These are phyloP conservation scores for Bothrops jararaca DNA, from an alignment of 2,113 vertebrate species.

Conservation along the genomic window DNA sequence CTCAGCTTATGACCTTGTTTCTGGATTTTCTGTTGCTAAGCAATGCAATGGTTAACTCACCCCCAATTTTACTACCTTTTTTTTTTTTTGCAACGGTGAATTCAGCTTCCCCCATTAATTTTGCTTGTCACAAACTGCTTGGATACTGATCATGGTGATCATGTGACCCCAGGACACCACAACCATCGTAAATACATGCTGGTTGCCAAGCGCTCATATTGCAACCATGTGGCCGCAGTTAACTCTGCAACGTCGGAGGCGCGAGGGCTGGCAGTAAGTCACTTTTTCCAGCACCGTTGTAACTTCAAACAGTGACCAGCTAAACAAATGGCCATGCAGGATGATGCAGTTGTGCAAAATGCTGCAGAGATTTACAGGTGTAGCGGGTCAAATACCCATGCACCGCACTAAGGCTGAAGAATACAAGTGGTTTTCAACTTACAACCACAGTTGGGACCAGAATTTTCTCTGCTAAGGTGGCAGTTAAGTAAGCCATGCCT, in stretches of 20 bases:
- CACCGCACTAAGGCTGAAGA: not conserved
- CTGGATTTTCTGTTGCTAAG: not conserved
- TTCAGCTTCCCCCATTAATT: too few relatives aligned
- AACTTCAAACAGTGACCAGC: not conserved
- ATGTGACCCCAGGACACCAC: not conserved
- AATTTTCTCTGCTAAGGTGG: not conserved
- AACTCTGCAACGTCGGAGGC: not conserved
- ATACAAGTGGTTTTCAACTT: not conserved
- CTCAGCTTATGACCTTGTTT: not conserved
- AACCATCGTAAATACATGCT: not conserved
- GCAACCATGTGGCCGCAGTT: not conserved
- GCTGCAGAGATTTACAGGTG: not conserved
- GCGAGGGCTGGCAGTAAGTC: not conserved
- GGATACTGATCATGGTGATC: too few relatives aligned
- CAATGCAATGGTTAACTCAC: not conserved
- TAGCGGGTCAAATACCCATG: not conserved
- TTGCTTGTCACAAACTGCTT: not conserved
- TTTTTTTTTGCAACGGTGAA: too few relatives aligned
- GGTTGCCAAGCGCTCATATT: not conserved
- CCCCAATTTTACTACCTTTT: not conserved
- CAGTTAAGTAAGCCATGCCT: not conserved
- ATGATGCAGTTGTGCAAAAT: not conserved
- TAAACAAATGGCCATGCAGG: not conserved
- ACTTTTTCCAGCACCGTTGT: not conserved
- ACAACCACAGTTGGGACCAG: not conserved